A percentile compares a stretch with the other conserved stretches of the same genome.
Conservation (phyloP, 2,888 invertebrate genomes). For the Acleris sparsana region DNA sequence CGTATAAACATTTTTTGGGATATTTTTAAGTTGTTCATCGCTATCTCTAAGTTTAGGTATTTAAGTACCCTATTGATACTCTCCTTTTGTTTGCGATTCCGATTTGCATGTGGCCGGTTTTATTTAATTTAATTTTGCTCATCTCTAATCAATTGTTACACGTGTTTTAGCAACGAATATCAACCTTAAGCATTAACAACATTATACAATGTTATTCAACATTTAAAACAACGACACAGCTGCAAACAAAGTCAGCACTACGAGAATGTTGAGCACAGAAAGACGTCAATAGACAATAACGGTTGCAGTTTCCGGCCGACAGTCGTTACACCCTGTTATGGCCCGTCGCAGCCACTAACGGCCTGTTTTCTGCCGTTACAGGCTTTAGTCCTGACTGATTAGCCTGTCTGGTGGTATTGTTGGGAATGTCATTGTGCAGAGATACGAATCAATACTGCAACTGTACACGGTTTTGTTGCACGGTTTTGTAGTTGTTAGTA, state of each 20-base stretch:
- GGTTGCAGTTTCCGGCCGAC: conserved; percentile 8
- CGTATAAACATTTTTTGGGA: no score
- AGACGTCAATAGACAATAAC: conserved; percentile 11
- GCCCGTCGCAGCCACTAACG: conserved; percentile 11
- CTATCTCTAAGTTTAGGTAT: no score
- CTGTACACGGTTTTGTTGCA: background rate
- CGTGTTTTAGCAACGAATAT: background rate
- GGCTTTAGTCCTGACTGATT: conserved; percentile 18
- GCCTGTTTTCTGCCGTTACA: conserved; percentile 26
- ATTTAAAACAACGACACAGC: background rate
- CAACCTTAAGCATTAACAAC: background rate
- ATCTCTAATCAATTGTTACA: no score
- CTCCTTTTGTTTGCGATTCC: background rate
- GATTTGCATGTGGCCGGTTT: no score
- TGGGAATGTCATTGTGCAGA: background rate
- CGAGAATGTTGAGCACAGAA: background rate
- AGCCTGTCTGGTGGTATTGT: conserved; percentile 4
- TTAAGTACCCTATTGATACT: no score
- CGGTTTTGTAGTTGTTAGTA: no score
- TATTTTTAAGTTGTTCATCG: no score
- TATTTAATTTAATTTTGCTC: no score
- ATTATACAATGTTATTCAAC: background rate
- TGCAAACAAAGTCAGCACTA: background rate
- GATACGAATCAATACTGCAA: background rate
- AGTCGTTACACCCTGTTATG: conserved; percentile 16